Evolutionary conservation across 2,888 invertebrate genomes (phyloP).

Genomic region (Morpho achilles): DNA sequence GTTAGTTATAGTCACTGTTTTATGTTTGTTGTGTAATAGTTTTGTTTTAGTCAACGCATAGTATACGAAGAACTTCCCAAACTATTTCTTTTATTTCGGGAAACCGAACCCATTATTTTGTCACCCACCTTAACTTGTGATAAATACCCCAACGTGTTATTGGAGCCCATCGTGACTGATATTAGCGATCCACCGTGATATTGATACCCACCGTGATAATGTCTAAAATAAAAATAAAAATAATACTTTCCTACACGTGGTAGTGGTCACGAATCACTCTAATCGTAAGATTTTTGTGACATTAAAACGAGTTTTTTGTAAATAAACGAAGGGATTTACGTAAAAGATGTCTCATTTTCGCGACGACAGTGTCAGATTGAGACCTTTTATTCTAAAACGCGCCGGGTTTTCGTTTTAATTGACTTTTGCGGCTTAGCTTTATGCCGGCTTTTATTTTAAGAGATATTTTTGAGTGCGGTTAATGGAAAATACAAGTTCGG

Average conservation of each 20-base stretch:
- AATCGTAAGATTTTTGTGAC: conserved; percentile 18
- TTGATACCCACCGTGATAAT: too few species aligned
- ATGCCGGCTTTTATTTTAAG: neutral
- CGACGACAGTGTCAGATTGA: conserved; percentile 11
- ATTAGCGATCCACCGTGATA: too few species aligned
- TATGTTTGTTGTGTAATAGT: too few species aligned
- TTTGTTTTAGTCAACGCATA: too few species aligned
- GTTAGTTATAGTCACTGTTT: too few species aligned
- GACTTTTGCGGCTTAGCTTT: conserved; percentile 10
- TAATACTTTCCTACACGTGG: neutral
- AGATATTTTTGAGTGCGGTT: conserved; percentile 2
- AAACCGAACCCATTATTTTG: too few species aligned
- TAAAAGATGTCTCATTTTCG: conserved; percentile 4
- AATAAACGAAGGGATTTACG: conserved; percentile 21
- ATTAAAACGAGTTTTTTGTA: conserved; percentile 17
- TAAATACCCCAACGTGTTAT: too few species aligned
- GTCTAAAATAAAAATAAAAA: too few species aligned
- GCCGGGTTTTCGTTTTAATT: conserved; percentile 10
- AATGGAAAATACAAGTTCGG: neutral
- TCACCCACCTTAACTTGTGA: too few species aligned
- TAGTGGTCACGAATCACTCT: conserved; percentile 4
- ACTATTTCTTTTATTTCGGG: too few species aligned
- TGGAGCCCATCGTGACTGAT: too few species aligned
- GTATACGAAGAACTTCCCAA: too few species aligned
- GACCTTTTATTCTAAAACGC: conserved; percentile 9